Evolutionary conservation across 2,888 invertebrate species (phyloP).

Genomic region (Enchytraeus crypticus): DNA sequence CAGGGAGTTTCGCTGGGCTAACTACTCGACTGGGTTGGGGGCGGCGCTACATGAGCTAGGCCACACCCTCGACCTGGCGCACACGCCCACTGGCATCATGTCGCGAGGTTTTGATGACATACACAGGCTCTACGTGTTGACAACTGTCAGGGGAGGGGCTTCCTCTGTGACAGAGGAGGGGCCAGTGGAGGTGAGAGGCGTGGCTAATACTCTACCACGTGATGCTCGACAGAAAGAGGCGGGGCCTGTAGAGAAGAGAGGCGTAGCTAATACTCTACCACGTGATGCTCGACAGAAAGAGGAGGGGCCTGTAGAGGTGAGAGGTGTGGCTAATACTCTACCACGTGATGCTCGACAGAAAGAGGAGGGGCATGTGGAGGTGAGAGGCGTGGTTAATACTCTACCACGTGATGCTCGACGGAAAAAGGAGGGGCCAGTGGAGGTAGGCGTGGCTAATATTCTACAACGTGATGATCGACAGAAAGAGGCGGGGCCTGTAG

Average conservation of each 20-base stretch:
- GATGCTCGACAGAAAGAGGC: too few relatives aligned
- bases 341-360: too few relatives aligned
- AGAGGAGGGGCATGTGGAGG: constrained; percentile 10
- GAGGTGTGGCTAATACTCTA: not conserved
- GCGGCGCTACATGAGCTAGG: constrained; percentile 86
- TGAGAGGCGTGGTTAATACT: not conserved
- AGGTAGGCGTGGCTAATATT: too few relatives aligned
- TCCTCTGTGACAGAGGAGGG: constrained; percentile 23
- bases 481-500: too few relatives aligned
- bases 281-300: too few relatives aligned
- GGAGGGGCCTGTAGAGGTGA: constrained; percentile 9
- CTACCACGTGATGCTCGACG: too few relatives aligned
- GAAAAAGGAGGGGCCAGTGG: too few relatives aligned
- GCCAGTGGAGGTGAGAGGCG: constrained; percentile 1
- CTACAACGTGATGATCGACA: too few relatives aligned
- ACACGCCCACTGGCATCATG: constrained; percentile 84
- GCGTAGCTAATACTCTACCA: not conserved
- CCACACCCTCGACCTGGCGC: constrained; percentile 87
- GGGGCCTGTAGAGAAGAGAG: constrained; percentile 6
- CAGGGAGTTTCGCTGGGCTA: constrained; percentile 72
- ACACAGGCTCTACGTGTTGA: constrained; percentile 24
- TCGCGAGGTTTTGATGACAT: constrained; percentile 54
- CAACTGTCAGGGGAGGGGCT: not conserved
- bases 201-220: too few relatives aligned
- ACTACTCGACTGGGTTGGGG: constrained; percentile 81